A percentile compares a stretch with the other conserved stretches of the same genome.
These are phyloP conservation scores for Pelusios castaneus DNA, from an alignment of 2,113 vertebrate species.

Conservation along the genomic window DNA sequence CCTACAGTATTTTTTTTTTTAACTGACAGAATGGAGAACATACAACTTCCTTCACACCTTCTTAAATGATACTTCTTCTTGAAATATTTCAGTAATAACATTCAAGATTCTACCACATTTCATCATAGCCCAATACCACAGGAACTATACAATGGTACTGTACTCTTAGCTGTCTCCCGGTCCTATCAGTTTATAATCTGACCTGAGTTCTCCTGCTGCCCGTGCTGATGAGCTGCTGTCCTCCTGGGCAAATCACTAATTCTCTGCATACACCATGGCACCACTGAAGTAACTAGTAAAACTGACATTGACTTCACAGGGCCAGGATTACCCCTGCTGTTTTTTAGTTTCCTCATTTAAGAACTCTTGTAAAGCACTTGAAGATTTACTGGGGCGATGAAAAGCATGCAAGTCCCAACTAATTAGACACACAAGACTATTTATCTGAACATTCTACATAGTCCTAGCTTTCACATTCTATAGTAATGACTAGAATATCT, in stretches of 20 bases:
- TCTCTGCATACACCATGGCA: rapidly evolving
- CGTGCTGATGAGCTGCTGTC: neutral
- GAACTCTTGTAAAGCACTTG: neutral
- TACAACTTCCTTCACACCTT: neutral
- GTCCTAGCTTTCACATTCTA: neutral
- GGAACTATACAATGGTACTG: neutral
- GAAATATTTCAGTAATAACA: neutral
- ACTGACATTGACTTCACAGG: neutral
- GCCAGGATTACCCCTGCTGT: neutral
- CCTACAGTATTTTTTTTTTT: neutral
- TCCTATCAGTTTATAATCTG: too few relatives aligned
- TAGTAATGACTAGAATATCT: neutral
- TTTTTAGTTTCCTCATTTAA: neutral
- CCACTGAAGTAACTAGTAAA: neutral
- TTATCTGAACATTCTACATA: neutral
- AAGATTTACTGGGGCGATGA: neutral
- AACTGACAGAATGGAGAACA: neutral
- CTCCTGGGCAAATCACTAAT: neutral
- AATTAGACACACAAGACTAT: neutral
- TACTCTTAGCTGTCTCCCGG: neutral
- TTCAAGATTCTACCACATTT: neutral
- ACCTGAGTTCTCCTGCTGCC: rapidly evolving
- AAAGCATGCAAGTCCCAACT: neutral
- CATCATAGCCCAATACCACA: neutral
- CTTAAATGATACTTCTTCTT: neutral